Conservation (phyloP, 2,113 vertebrate genomes). For the Semicossyphus pulcher region DNA sequence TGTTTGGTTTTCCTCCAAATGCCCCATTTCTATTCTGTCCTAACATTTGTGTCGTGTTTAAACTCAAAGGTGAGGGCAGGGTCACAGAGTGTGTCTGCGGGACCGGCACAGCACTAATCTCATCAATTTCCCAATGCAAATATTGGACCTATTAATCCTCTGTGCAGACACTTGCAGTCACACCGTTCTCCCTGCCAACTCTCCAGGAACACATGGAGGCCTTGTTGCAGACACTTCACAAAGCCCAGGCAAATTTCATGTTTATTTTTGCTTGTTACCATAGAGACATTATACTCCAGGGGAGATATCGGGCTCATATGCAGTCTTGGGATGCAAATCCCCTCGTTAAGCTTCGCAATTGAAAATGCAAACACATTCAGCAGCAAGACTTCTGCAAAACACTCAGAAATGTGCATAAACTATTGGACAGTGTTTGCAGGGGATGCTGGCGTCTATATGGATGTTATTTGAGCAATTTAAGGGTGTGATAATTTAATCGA, state of each 20-base stretch:
- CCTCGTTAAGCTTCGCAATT: conserved; percentile 51
- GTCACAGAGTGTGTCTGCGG: conserved; percentile 31
- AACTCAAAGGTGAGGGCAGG: conserved; percentile 48
- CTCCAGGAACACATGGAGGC: conserved; percentile 58
- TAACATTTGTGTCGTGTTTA: conserved; percentile 62
- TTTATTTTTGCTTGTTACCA: conserved; percentile 72
- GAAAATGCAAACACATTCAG: conserved; percentile 59
- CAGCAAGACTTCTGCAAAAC: conserved; percentile 32
- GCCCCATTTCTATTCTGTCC: conserved; percentile 48
- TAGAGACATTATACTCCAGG: conserved; percentile 60
- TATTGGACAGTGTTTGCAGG: conserved; percentile 8
- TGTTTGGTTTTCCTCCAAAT: conserved; percentile 53
- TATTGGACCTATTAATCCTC: conserved; percentile 72
- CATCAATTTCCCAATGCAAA: conserved; percentile 72
- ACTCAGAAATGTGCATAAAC: conserved; percentile 40
- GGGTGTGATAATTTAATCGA: neutral
- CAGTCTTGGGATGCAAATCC: conserved; percentile 63
- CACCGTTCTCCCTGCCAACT: conserved; percentile 32
- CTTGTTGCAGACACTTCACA: conserved; percentile 58
- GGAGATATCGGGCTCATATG: conserved; percentile 43
- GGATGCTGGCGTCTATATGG: neutral
- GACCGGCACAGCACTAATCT: conserved; percentile 57
- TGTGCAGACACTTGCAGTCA: conserved; percentile 60
- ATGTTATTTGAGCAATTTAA: conserved; percentile 25
- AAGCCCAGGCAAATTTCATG: conserved; percentile 48